These are phyloP conservation scores for Mimachlamys varia DNA, from an alignment of 2,888 invertebrate species.

Conservation along the genomic window DNA sequence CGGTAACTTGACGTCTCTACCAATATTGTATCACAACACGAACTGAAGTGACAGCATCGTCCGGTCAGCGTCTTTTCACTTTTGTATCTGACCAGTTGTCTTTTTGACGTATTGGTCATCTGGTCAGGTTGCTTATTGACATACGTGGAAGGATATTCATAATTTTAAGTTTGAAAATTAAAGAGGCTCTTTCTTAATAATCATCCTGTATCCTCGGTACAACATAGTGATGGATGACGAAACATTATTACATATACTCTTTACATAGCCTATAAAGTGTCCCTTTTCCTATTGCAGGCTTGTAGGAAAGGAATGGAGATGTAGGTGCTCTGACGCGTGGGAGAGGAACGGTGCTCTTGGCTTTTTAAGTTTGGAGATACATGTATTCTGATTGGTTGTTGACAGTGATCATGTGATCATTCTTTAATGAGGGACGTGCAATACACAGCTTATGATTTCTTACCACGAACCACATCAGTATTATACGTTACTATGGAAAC, in stretches of 20 bases:
- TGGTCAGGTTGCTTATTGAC: no score
- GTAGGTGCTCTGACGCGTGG: neutral
- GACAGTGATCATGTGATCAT: neutral
- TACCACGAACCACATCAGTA: slow-evolving; percentile 8
- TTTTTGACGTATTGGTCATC: neutral
- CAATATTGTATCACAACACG: no score
- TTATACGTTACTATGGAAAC: neutral
- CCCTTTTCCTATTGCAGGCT: neutral
- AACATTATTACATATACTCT: no score
- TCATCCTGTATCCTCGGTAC: no score
- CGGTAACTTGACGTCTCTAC: no score
- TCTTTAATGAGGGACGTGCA: neutral
- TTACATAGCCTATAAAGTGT: neutral
- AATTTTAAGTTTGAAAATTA: no score
- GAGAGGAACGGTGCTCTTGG: neutral
- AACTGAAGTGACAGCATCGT: no score
- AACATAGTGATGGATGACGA: no score
- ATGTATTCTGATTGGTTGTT: neutral
- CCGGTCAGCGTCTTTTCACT: no score
- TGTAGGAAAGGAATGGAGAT: neutral
- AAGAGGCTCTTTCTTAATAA: no score
- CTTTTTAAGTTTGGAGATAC: neutral
- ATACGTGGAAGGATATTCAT: no score
- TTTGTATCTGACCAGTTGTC: no score
- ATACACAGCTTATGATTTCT: slow-evolving; percentile 18